Percentiles rank a stretch among this genome's conserved stretches.
These are phyloP conservation scores for Drosophila pallidifrons DNA, from an alignment of 1,140 invertebrate species.

Conservation along the genomic window DNA sequence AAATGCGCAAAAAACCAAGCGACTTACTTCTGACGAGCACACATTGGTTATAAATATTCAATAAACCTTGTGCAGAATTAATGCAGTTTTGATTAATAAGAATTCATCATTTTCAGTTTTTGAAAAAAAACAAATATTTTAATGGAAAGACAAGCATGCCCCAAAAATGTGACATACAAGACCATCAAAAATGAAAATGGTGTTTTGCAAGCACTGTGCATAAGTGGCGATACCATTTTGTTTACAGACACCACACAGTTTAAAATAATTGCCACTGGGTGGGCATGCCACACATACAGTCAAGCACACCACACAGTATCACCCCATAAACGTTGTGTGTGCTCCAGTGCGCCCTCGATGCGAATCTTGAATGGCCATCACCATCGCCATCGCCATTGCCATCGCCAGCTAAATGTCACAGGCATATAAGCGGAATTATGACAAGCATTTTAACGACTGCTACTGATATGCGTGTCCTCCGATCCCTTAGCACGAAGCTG, in stretches of 20 bases:
- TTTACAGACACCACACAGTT: slow-evolving; percentile 62
- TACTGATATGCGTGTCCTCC: slow-evolving; percentile 46
- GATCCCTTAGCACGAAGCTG: not conserved
- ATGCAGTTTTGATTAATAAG: not conserved
- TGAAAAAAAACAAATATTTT: not conserved
- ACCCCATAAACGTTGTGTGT: slow-evolving; percentile 34
- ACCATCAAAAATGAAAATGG: not conserved
- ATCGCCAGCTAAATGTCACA: slow-evolving; percentile 73
- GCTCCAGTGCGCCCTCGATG: slow-evolving; percentile 32
- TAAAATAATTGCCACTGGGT: slow-evolving; percentile 74
- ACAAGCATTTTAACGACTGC: slow-evolving; percentile 82
- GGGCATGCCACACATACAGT: slow-evolving; percentile 26
- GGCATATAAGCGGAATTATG: slow-evolving; percentile 82
- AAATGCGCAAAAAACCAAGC: slow-evolving; percentile 43
- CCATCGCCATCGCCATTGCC: slow-evolving; percentile 23
- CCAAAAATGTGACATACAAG: not conserved
- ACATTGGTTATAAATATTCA: slow-evolving; percentile 41
- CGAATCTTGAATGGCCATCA: slow-evolving; percentile 47
- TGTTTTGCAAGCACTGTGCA: slow-evolving; percentile 25
- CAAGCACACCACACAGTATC: not conserved
- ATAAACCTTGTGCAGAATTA: not conserved
- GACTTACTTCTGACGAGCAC: slow-evolving; percentile 27
- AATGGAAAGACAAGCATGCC: not conserved
- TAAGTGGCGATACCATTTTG: slow-evolving; percentile 31
- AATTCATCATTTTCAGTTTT: not conserved